Evolutionary conservation across 1,140 invertebrate species (phyloP).

Genomic region (Cyphomyrmex costatus): DNA sequence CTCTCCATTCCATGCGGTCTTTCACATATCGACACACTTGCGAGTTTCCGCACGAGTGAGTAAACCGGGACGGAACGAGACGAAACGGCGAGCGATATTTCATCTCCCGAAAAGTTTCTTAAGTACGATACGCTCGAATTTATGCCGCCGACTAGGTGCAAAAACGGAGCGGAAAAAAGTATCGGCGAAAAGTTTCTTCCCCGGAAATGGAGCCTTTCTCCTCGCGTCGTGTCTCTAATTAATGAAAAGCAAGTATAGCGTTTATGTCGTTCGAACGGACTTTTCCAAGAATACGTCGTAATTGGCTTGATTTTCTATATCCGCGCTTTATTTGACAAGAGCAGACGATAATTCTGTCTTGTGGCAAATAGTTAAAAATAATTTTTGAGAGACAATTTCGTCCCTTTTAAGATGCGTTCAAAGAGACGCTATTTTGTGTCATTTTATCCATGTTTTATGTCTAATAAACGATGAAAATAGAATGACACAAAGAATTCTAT

Average conservation of each 20-base stretch:
- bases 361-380: neutral
- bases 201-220: slow-evolving; percentile 10
- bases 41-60: slow-evolving; percentile 35
- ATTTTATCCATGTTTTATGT: too few species aligned
- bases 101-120: slow-evolving; percentile 61
- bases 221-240: slow-evolving; percentile 39
- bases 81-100: slow-evolving; percentile 55
- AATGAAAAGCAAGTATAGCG: slow-evolving; percentile 53
- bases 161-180: slow-evolving; percentile 41
- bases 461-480: too few species aligned
- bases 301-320: slow-evolving; percentile 43
- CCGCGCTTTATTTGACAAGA: neutral
- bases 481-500: too few species aligned
- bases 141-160: slow-evolving; percentile 29
- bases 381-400: neutral
- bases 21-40: slow-evolving; percentile 33
- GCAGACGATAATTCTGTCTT: slow-evolving; percentile 11
- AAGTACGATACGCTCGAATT: slow-evolving; percentile 57
- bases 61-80: slow-evolving; percentile 8
- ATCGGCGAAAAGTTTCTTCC: slow-evolving; percentile 37
- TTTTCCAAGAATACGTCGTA: slow-evolving; percentile 16
- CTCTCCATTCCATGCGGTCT: neutral
- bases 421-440: too few species aligned
- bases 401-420: neutral
- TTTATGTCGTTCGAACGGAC: slow-evolving; percentile 45